Percentiles rank a stretch among this genome's conserved stretches.
Conservation (phyloP, 2,888 invertebrate species). For the Hypsopygia costalis region DNA sequence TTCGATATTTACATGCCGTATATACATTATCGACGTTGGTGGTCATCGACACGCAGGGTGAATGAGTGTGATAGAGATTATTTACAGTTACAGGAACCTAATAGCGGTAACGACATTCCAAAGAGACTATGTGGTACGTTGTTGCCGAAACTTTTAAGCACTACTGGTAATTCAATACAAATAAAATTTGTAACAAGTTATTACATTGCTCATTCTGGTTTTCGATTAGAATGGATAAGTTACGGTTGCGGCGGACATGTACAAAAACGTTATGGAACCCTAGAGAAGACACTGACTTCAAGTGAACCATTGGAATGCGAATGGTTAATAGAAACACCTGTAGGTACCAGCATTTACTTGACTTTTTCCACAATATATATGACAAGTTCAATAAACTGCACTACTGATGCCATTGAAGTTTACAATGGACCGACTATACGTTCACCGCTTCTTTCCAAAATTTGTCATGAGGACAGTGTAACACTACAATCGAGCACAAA, state of each 20-base stretch:
- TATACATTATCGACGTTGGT: conserved; percentile 13
- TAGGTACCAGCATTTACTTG: conserved; percentile 84
- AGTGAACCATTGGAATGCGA: conserved; percentile 82
- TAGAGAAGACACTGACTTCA: conserved; percentile 84
- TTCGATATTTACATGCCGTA: conserved; percentile 65
- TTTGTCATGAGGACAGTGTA: conserved; percentile 78
- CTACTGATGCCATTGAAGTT: conserved; percentile 82
- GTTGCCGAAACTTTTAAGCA: conserved; percentile 75
- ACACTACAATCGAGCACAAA: conserved; percentile 83
- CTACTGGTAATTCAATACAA: conserved; percentile 79
- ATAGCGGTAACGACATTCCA: conserved; percentile 48
- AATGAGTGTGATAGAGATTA: conserved; percentile 81
- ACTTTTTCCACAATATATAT: conserved; percentile 83
- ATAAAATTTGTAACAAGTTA: conserved; percentile 84
- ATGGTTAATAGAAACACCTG: conserved; percentile 86
- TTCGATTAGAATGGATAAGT: conserved; percentile 90
- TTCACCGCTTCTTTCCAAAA: conserved; percentile 77
- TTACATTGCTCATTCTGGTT: conserved; percentile 81
- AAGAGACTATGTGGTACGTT: conserved; percentile 66
- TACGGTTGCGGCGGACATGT: conserved; percentile 88
- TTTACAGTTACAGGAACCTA: conserved; percentile 70
- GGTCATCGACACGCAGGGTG: not conserved
- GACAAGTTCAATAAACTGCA: conserved; percentile 78
- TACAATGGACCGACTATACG: conserved; percentile 83
- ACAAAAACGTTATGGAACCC: conserved; percentile 69